phyloP scores from a whole-genome alignment of 2,888 invertebrate species.

The Prenolepis imparis region DNA sequence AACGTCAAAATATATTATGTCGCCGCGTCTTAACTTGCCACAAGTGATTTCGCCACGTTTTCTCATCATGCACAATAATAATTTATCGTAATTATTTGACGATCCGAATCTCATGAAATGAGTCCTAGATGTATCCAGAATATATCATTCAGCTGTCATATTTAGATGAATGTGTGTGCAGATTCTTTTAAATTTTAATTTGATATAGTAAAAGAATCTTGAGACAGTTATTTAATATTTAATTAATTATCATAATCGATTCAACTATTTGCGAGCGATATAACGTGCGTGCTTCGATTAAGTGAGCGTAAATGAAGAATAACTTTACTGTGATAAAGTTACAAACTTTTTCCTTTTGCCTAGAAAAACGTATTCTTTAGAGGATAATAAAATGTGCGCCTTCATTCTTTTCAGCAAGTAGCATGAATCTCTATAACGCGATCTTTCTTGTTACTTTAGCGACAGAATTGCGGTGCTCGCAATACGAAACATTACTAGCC shows the following conservation, averaged over 20 bases:
- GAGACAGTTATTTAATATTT: neutral
- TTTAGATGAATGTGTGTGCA: constrained; percentile 37
- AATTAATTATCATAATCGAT: neutral
- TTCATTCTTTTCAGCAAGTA: constrained; percentile 31
- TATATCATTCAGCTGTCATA: constrained; percentile 55
- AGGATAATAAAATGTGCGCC: constrained; percentile 29
- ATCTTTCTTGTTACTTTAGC: constrained; percentile 39
- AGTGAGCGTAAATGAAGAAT: neutral
- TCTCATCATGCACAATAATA: neutral
- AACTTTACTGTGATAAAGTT: constrained; percentile 9
- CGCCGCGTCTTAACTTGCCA: neutral
- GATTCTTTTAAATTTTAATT: neutral
- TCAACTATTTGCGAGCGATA: neutral
- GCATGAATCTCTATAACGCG: constrained; percentile 46
- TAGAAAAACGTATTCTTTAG: constrained; percentile 18
- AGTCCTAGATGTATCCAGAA: constrained; percentile 20
- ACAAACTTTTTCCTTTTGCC: neutral
- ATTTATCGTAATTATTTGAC: constrained; percentile 5
- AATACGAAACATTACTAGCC: constrained; percentile 39
- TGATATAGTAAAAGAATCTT: neutral
- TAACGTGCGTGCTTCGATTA: neutral
- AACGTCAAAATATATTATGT: neutral
- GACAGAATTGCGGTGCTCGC: constrained; percentile 40
- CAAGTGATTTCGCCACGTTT: neutral
- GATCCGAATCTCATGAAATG: constrained; percentile 1